Conservation (phyloP, 2,797 vertebrate species). For the Okamejei kenojei region DNA sequence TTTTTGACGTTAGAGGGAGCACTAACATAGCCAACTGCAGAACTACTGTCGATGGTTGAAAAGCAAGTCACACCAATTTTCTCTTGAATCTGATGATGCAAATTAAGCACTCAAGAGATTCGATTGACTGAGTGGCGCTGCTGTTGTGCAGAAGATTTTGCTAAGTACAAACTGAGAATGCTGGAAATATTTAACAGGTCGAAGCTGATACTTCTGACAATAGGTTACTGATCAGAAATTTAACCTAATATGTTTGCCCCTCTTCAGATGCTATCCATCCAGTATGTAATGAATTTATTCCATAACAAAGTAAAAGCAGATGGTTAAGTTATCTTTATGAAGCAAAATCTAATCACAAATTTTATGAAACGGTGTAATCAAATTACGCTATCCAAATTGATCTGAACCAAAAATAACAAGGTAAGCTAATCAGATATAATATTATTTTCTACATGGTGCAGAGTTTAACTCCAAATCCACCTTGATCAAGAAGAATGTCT, state of each 20-base stretch:
- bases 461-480: neutral
- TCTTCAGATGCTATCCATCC: neutral
- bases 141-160: neutral
- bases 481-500: neutral
- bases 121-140: neutral
- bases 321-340: neutral
- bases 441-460: neutral
- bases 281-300: neutral
- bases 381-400: neutral
- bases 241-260: neutral
- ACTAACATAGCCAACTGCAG: slow-evolving; percentile 12
- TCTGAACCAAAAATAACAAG: neutral
- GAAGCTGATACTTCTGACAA: neutral
- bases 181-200: neutral
- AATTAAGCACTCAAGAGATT: neutral
- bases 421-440: neutral
- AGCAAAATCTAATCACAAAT: slow-evolving; percentile 9
- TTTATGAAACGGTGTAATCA: neutral
- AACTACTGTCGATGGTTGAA: neutral
- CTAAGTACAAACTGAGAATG: neutral
- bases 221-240: neutral
- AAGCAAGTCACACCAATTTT: neutral
- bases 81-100: neutral
- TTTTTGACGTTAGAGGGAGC: slow-evolving; percentile 1
- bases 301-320: neutral